Evolutionary conservation across 1,140 invertebrate genomes (phyloP).

Genomic region (Drosophila ficusphila): DNA sequence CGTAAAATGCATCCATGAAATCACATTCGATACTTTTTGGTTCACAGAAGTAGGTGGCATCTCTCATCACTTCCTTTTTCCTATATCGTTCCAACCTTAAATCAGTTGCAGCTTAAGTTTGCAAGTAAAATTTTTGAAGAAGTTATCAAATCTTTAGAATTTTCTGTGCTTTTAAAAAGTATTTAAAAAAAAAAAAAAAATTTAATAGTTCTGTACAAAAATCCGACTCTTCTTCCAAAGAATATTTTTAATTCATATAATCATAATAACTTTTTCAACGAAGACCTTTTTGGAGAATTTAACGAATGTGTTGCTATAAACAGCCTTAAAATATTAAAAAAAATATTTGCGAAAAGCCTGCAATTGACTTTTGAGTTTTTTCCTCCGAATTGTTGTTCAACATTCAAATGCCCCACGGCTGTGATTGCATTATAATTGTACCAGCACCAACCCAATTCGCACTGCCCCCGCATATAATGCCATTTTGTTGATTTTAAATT

Average conservation of each 20-base stretch:
- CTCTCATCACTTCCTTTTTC: background rate
- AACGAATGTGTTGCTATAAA: background rate
- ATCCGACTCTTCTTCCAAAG: too few species aligned
- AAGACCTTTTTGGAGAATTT: too few species aligned
- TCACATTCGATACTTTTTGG: background rate
- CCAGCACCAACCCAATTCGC: background rate
- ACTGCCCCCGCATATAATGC: slow-evolving; percentile 21
- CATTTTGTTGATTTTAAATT: slow-evolving; percentile 49
- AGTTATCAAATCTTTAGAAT: too few species aligned
- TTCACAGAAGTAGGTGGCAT: slow-evolving; percentile 7
- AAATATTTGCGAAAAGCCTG: background rate
- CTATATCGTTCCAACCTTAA: background rate
- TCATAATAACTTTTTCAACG: too few species aligned
- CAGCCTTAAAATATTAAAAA: background rate
- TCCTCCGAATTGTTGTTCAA: background rate
- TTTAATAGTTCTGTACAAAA: too few species aligned
- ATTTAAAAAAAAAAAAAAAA: too few species aligned
- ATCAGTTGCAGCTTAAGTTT: background rate
- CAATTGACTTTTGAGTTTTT: slow-evolving; percentile 12
- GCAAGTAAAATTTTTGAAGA: too few species aligned
- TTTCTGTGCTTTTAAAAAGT: too few species aligned
- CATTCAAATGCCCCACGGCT: background rate
- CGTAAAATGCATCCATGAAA: slow-evolving; percentile 16
- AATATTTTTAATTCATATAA: too few species aligned
- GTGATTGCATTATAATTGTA: slow-evolving; percentile 37